A percentile compares a stretch with the other conserved stretches of the same genome.
Conservation (phyloP, 2,113 vertebrate species). For the Rafetus swinhoei region DNA sequence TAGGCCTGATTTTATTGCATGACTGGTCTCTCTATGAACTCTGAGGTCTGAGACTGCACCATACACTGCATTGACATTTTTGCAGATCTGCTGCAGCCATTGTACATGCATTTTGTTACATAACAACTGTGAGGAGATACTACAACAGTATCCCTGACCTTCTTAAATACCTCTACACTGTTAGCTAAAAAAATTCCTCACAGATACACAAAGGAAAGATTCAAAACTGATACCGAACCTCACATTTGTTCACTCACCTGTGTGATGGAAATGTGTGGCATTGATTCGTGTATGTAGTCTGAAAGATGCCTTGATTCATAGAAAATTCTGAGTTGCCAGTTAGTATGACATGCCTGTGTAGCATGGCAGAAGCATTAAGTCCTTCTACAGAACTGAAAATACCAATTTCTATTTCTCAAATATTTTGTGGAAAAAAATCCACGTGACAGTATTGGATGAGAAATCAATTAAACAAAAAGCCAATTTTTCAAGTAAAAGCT, state of each 20-base stretch:
- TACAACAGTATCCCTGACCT: neutral
- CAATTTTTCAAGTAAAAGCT: neutral
- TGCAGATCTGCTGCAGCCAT: neutral
- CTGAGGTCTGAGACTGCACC: neutral
- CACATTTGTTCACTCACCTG: neutral
- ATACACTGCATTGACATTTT: neutral
- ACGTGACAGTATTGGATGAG: neutral
- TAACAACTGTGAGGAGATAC: neutral
- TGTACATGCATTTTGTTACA: neutral
- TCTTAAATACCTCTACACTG: neutral
- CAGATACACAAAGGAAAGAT: neutral
- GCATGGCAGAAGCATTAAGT: neutral
- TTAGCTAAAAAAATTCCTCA: neutral
- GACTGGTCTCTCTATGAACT: neutral
- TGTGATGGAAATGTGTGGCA: neutral
- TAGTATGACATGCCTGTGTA: neutral
- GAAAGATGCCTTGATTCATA: constrained; percentile 27
- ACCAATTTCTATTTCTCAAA: constrained; percentile 25
- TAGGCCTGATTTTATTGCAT: neutral
- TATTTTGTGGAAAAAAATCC: neutral
- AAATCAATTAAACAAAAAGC: neutral
- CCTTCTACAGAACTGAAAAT: neutral
- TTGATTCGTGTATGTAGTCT: neutral
- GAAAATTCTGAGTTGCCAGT: constrained; percentile 49
- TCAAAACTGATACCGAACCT: rapidly evolving